Percentiles rank a stretch among this genome's conserved stretches.
Conservation (phyloP, 2,113 vertebrate species). For the Dunckerocampus dactyliophorus region DNA sequence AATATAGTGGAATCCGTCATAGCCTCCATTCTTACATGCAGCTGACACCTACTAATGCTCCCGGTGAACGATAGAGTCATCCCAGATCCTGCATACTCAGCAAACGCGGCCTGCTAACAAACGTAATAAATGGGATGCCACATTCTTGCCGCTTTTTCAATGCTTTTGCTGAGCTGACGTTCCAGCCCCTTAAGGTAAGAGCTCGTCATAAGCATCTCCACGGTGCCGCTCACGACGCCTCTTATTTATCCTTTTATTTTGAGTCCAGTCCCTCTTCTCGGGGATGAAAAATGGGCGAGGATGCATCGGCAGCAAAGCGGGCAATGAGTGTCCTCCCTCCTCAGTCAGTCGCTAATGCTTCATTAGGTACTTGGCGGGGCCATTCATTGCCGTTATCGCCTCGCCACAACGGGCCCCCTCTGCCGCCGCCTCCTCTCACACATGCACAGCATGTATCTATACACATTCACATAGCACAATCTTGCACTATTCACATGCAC, state of each 20-base stretch:
- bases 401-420: slow-evolving; percentile 27
- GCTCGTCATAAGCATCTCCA: slow-evolving; percentile 16
- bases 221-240: slow-evolving; percentile 12
- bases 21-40: slow-evolving; percentile 20
- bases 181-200: slow-evolving; percentile 24
- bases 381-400: slow-evolving; percentile 59
- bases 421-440: slow-evolving; percentile 3
- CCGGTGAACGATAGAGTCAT: slow-evolving; percentile 33
- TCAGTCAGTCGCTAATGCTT: slow-evolving; percentile 55
- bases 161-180: slow-evolving; percentile 42
- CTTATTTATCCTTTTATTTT: slow-evolving; percentile 48
- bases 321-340: slow-evolving; percentile 26
- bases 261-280: slow-evolving; percentile 6
- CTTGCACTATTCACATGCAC: background rate
- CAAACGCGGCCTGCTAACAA: slow-evolving; percentile 24
- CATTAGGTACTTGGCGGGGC: slow-evolving; percentile 52
- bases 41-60: slow-evolving; percentile 26
- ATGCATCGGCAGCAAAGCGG: slow-evolving; percentile 27
- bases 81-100: slow-evolving; percentile 42
- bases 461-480: background rate
- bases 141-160: slow-evolving; percentile 17
- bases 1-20: slow-evolving; percentile 21
- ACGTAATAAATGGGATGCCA: slow-evolving; percentile 49
- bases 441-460: slow-evolving; percentile 2
- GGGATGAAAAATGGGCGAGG: slow-evolving; percentile 43